Percentiles rank a stretch among this genome's conserved stretches.
phyloP scores from a whole-genome alignment of 2,797 vertebrate species.

The Lates japonicus region DNA sequence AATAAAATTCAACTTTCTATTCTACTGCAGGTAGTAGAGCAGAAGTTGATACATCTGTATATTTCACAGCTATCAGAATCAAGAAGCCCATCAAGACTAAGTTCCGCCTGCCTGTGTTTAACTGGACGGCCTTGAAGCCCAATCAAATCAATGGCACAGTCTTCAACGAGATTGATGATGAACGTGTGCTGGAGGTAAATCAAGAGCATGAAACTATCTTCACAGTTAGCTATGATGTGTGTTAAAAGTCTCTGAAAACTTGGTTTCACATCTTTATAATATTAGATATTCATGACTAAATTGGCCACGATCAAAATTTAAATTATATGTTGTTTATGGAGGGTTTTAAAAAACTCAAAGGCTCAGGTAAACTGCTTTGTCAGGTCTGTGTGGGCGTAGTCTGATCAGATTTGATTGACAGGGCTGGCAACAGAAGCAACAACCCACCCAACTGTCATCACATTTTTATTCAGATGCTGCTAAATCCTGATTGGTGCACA shows the following conservation, averaged over 20 bases:
- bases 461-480: background rate
- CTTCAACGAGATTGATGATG: conserved; percentile 97
- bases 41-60: background rate
- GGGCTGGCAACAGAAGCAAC: background rate
- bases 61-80: conserved; percentile 92
- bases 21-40: background rate
- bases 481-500: background rate
- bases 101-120: conserved; percentile 97
- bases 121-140: conserved; percentile 98
- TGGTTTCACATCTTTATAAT: background rate
- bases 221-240: background rate
- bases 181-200: conserved; percentile 94
- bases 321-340: background rate
- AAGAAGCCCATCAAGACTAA: conserved; percentile 99
- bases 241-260: background rate
- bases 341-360: background rate
- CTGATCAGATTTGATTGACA: background rate
- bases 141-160: conserved; percentile 99
- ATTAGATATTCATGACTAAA: background rate
- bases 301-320: background rate
- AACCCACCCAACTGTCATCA: background rate
- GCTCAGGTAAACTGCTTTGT: background rate
- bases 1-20: background rate
- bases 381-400: background rate
- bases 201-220: background rate